Percentiles rank a stretch among this genome's conserved stretches.
Conservation (phyloP, 2,888 invertebrate genomes). For the Diarsia brunnea region DNA sequence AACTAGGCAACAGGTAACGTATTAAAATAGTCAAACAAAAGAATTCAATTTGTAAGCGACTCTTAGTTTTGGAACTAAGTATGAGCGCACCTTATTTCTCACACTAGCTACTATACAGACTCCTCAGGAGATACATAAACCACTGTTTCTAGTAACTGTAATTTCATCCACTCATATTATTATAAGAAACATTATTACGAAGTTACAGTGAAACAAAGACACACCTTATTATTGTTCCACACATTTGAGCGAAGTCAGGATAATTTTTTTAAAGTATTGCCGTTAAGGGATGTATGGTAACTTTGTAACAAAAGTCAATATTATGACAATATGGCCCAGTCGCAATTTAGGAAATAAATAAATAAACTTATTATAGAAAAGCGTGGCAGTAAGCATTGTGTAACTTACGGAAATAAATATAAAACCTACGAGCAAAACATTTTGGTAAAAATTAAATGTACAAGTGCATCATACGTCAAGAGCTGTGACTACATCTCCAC, state of each 20-base stretch:
- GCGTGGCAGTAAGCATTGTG: too few species aligned
- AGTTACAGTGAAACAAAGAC: not conserved
- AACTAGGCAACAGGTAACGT: not conserved
- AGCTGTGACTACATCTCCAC: not conserved
- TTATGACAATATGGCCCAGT: not conserved
- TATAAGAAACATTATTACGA: not conserved
- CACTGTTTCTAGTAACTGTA: slow-evolving; percentile 1
- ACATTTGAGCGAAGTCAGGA: not conserved
- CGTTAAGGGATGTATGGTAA: not conserved
- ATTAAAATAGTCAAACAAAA: not conserved
- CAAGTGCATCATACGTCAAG: not conserved
- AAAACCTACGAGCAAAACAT: not conserved
- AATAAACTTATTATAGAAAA: not conserved
- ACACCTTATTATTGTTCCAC: not conserved
- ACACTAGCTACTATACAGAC: not conserved
- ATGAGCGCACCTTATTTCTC: not conserved
- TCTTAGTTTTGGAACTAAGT: not conserved
- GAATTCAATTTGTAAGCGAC: not conserved
- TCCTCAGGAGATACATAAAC: not conserved
- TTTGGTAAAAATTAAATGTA: not conserved
- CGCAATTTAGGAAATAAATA: not conserved
- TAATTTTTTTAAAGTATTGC: not conserved
- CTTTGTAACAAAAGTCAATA: not conserved
- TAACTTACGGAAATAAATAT: not conserved
- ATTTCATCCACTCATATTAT: not conserved